Conservation (phyloP, 2,113 vertebrate genomes). For the Alligator mississippiensis region DNA sequence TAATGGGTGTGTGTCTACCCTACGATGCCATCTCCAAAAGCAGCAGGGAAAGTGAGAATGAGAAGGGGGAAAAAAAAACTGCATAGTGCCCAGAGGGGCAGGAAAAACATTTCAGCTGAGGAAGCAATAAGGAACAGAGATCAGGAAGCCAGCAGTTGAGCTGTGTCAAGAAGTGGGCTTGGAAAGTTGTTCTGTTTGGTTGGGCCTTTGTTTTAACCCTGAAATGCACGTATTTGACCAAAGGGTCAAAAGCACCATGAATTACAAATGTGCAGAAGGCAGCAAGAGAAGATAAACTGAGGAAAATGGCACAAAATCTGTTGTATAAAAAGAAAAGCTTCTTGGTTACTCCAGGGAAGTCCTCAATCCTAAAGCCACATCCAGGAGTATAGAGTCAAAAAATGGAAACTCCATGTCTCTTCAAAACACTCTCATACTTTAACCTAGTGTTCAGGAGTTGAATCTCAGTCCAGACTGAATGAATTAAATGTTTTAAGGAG, state of each 20-base stretch:
- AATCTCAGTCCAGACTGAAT: background rate
- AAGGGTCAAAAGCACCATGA: background rate
- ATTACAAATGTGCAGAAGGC: background rate
- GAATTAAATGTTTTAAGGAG: slow-evolving; percentile 3
- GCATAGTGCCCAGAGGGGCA: background rate
- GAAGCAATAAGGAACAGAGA: background rate
- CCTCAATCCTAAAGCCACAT: background rate
- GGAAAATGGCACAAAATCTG: background rate
- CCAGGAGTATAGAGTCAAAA: background rate
- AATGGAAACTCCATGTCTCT: background rate
- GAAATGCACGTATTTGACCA: background rate
- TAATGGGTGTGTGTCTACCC: background rate
- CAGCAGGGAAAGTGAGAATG: fast-evolving
- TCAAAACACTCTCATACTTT: background rate
- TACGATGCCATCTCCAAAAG: fast-evolving
- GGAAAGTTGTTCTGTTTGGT: slow-evolving; percentile 9
- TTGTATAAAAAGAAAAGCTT: background rate
- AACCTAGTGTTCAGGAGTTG: background rate
- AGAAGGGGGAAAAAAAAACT: background rate
- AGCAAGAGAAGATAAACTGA: background rate
- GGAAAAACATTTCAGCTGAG: background rate
- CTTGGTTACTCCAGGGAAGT: background rate
- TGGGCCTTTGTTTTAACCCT: background rate
- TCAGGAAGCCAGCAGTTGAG: background rate
- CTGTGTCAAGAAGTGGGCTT: slow-evolving; percentile 8